These are phyloP conservation scores for Mythimna ferrago DNA, from an alignment of 2,888 invertebrate species.

Conservation along the genomic window DNA sequence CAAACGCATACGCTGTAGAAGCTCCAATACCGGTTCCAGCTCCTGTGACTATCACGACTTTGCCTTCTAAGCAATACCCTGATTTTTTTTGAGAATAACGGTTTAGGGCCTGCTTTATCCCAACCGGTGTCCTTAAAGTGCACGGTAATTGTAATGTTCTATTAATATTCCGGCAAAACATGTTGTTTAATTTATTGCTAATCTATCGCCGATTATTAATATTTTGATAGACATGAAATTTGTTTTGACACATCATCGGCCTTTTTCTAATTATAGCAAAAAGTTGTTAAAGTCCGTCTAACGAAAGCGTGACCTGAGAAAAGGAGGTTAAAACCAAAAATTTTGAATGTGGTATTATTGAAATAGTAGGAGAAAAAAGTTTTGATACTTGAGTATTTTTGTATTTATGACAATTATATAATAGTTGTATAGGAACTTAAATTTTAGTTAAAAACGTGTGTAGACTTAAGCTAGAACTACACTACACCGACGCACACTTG, in stretches of 20 bases:
- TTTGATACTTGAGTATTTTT: no score
- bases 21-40: conserved; percentile 73
- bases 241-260: not conserved
- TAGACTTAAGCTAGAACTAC: no score
- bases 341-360: no score
- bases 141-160: not conserved
- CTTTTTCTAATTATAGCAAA: not conserved
- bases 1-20: conserved; percentile 63
- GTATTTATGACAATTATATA: no score
- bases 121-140: not conserved
- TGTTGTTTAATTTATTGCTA: not conserved
- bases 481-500: no score
- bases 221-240: not conserved
- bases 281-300: not conserved
- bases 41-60: conserved; percentile 72
- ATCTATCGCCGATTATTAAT: not conserved
- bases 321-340: no score
- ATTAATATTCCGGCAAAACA: conserved; percentile 3
- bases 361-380: no score
- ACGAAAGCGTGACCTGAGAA: no score
- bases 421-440: no score
- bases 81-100: not conserved
- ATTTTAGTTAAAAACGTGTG: no score
- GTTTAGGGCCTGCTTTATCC: not conserved
- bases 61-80: conserved; percentile 61